A percentile compares a stretch with the other conserved stretches of the same genome.
Evolutionary conservation across 2,797 vertebrate species (phyloP).

Genomic region (Syncerus caffer): DNA sequence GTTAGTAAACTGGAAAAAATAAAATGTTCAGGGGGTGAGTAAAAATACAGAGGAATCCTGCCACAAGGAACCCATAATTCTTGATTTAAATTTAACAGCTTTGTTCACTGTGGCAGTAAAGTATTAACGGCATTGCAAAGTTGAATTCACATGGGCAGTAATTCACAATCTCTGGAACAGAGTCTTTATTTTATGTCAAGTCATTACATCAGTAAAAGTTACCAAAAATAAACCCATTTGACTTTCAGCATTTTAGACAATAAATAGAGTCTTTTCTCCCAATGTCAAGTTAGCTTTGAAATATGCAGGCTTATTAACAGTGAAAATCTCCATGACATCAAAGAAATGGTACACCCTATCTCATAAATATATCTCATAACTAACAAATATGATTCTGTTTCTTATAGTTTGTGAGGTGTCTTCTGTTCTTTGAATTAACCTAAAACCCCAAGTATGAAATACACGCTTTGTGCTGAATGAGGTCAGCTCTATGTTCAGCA

Average conservation of each 20-base stretch:
- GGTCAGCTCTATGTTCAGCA: background rate
- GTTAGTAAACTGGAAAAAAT: background rate
- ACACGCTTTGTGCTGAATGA: background rate
- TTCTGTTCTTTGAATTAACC: background rate
- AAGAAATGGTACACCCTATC: background rate
- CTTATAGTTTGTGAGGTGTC: background rate
- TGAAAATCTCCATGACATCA: slow-evolving; percentile 2
- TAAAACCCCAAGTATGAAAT: background rate
- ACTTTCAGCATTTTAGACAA: slow-evolving; percentile 51
- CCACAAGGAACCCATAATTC: slow-evolving; percentile 30
- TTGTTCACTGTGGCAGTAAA: slow-evolving; percentile 33
- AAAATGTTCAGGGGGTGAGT: background rate
- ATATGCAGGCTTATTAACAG: background rate
- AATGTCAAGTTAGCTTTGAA: slow-evolving; percentile 43
- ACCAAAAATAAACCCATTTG: slow-evolving; percentile 62
- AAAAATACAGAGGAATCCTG: background rate
- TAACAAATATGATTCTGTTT: background rate
- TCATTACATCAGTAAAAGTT: slow-evolving; percentile 59
- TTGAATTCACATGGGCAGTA: slow-evolving; percentile 21
- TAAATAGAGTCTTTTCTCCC: slow-evolving; percentile 59
- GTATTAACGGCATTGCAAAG: slow-evolving; percentile 27
- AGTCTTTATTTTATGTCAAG: slow-evolving; percentile 54
- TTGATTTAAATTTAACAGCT: slow-evolving; percentile 40
- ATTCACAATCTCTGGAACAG: slow-evolving; percentile 39
- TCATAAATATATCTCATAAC: slow-evolving; percentile 34